Percentiles rank a stretch among this genome's conserved stretches.
Conservation (phyloP, 2,888 invertebrate species). For the Busseola fusca region DNA sequence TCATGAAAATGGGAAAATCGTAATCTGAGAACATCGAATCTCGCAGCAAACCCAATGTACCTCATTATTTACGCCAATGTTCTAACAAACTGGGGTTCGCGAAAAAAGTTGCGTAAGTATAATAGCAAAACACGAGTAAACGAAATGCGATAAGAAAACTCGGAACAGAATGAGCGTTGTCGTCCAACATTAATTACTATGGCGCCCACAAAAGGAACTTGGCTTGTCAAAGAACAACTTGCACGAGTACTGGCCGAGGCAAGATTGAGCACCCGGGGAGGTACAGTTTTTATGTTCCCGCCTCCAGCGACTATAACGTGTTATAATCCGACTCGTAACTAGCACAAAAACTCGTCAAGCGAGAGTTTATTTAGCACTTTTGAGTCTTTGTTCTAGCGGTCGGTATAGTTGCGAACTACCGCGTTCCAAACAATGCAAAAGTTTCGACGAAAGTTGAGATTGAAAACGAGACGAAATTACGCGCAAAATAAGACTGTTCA, state of each 20-base stretch:
- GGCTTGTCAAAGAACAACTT: constrained; percentile 78
- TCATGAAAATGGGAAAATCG: constrained; percentile 54
- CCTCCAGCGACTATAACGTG: constrained; percentile 63
- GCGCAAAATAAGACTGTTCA: constrained; percentile 75
- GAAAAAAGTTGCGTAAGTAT: constrained; percentile 68
- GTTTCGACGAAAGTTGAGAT: constrained; percentile 74
- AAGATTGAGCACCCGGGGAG: constrained; percentile 62
- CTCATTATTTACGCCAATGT: constrained; percentile 69
- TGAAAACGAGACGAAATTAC: constrained; percentile 78
- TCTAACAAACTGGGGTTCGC: constrained; percentile 63
- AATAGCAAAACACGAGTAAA: constrained; percentile 71
- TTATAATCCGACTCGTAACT: constrained; percentile 71
- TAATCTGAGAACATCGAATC: constrained; percentile 64
- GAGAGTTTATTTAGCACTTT: constrained; percentile 74
- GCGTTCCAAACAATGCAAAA: constrained; percentile 72
- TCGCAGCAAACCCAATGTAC: constrained; percentile 63
- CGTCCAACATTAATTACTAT: constrained; percentile 82
- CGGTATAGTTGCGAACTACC: constrained; percentile 69
- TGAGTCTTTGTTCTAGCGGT: constrained; percentile 72
- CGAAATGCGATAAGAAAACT: constrained; percentile 75
- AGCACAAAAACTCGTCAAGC: constrained; percentile 70
- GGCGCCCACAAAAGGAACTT: constrained; percentile 74
- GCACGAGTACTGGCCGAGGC: constrained; percentile 60
- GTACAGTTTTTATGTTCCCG: constrained; percentile 65
- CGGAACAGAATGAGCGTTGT: constrained; percentile 67